Base-by-base conservation (phyloP, 2,113 vertebrate species). In the Ictidomys tridecemlineatus region DNA sequence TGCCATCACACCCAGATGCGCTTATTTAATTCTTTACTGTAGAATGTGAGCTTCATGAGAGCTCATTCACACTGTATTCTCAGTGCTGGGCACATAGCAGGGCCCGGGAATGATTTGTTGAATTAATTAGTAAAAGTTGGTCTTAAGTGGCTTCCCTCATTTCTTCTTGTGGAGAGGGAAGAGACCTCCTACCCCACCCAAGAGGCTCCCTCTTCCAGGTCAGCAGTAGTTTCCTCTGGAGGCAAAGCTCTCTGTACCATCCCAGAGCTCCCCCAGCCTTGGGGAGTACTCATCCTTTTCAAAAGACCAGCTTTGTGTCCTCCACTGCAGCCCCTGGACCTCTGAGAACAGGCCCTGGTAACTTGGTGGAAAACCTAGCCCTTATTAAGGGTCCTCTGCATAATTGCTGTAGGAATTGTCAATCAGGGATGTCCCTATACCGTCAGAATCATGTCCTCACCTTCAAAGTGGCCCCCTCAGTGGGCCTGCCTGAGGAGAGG, bases 111-210 rank as follows among this genome's bases (percentile, higher is more conserved):
- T 86, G 84, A 73, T 58, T 76, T 92, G 32, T 63, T 85, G 39
- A 79, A 74, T 87, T 91, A 53, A 88, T 92, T 67, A 58, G 26
- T 37, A 48, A 82, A 92, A 91, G 48, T n/a, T 42, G 45, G 30
- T n/a, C 93, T 74, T 69, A 84, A 79, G 56, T 53, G 13, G 30
- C 58, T 37, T 28, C 14, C 84, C 39, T 93, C 26, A 8, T 63
- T 89, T 73, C 26, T 89, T 74, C 69, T 84, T 39, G 34, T 65
- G 65, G 63, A 76, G 30, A 70, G 17, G 65, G 22, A 78, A 32
- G 39, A 28, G 24, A 80, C 26, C 45, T 8, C 42, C 70, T 1
- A 18, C 65, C 39, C 26, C 53, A 51, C 48, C 48, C 11, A 4
- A n/a, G 63, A n/a, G 63, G 45, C 13, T 89, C 24, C n/a, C 5